Conservation (phyloP, 2,113 vertebrate species). For the Thryonomys swinderianus region DNA sequence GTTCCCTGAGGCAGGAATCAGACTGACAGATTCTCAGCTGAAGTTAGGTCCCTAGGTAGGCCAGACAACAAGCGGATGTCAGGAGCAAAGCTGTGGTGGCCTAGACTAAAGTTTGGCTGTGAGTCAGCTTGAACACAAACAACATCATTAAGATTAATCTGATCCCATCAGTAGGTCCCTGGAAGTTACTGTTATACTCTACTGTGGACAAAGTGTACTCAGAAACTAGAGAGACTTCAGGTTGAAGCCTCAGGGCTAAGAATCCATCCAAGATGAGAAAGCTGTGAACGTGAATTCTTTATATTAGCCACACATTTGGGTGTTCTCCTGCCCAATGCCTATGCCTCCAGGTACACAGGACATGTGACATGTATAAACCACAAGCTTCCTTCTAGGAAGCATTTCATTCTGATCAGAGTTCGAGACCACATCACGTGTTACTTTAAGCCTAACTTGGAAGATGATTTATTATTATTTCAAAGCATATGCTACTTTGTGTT, state of each 20-base stretch:
- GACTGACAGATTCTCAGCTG: background rate
- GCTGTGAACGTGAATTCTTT: background rate
- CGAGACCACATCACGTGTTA: conserved; percentile 52
- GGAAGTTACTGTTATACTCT: background rate
- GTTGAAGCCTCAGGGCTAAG: background rate
- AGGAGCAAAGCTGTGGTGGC: background rate
- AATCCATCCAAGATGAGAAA: background rate
- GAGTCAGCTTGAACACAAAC: background rate
- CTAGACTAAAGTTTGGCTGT: background rate
- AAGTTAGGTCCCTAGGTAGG: background rate
- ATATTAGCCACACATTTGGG: background rate
- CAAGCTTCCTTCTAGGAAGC: conserved; percentile 63
- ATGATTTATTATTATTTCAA: conserved; percentile 71
- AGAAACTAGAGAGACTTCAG: background rate
- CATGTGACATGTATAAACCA: background rate
- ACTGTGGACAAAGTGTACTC: background rate
- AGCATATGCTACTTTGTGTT: conserved; percentile 67
- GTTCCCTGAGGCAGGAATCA: background rate
- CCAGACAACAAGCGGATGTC: background rate
- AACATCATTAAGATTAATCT: background rate
- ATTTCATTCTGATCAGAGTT: conserved; percentile 54
- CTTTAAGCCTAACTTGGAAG: conserved; percentile 64
- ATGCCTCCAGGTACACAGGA: background rate
- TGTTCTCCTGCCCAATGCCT: background rate
- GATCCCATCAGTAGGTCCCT: background rate